These are phyloP conservation scores for Morinoia aosen DNA, from an alignment of 2,888 invertebrate species.

Conservation along the genomic window DNA sequence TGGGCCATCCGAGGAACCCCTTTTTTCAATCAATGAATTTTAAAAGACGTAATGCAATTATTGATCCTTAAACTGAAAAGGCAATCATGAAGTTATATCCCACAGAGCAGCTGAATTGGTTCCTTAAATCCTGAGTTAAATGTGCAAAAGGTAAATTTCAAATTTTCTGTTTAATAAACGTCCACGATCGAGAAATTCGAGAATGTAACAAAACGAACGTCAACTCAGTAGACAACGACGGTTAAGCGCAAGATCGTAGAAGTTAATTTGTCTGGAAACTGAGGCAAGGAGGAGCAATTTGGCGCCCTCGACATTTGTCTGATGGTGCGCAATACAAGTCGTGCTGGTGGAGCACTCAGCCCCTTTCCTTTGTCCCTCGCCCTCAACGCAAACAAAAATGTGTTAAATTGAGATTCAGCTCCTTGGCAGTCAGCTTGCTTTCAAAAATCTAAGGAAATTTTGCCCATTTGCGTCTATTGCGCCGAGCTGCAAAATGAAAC, in stretches of 20 bases:
- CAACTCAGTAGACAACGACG: neutral
- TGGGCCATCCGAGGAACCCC: neutral
- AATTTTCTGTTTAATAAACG: neutral
- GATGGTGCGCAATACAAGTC: constrained; percentile 29
- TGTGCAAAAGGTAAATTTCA: neutral
- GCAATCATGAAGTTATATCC: neutral
- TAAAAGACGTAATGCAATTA: neutral
- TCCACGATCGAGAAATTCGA: neutral
- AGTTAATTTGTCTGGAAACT: constrained; percentile 2
- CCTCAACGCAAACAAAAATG: neutral
- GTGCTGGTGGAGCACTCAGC: neutral
- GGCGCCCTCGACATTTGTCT: constrained; percentile 23
- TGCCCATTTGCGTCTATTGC: neutral
- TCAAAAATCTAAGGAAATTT: neutral
- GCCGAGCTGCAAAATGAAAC: neutral
- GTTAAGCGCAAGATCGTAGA: neutral
- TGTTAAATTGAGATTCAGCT: neutral
- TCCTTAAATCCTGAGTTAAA: neutral
- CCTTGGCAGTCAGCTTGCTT: neutral
- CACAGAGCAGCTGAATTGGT: neutral
- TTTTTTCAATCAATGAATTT: neutral
- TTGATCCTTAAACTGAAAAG: neutral
- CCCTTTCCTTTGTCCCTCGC: neutral
- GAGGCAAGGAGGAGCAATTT: constrained; percentile 24
- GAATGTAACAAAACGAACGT: neutral